A percentile compares a stretch with the other conserved stretches of the same genome.
phyloP scores from a whole-genome alignment of 2,888 invertebrate genomes.

The Gasteruption jaculator region DNA sequence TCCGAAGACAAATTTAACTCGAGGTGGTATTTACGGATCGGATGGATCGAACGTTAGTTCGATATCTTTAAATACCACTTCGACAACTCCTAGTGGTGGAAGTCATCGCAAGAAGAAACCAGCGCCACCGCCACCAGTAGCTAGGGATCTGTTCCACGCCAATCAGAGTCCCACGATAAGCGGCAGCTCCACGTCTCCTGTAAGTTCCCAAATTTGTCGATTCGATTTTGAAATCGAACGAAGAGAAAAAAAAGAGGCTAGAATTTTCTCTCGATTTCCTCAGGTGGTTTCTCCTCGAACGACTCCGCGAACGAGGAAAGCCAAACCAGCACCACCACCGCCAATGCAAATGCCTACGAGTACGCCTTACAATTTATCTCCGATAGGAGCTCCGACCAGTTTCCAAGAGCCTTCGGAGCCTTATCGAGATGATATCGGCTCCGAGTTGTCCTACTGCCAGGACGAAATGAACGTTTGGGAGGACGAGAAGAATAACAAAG shows the following conservation, averaged over 20 bases:
- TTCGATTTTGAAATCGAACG: no score
- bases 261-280: no score
- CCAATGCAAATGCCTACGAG: constrained; percentile 45
- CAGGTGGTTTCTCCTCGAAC: constrained; percentile 40
- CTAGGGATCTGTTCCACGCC: constrained; percentile 25
- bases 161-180: constrained; percentile 23
- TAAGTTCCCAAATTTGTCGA: no score
- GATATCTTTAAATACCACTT: constrained; percentile 48
- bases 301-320: constrained; percentile 59
- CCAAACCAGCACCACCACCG: constrained; percentile 65
- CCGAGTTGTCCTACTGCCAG: no score
- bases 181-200: constrained; percentile 4
- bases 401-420: constrained; percentile 28
- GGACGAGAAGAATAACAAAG: constrained; percentile 58
- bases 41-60: constrained; percentile 50
- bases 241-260: no score
- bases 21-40: constrained; percentile 44
- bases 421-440: constrained; percentile 19
- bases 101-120: constrained; percentile 62
- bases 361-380: constrained; percentile 26
- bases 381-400: constrained; percentile 16
- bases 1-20: constrained; percentile 36
- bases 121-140: constrained; percentile 65
- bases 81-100: constrained; percentile 53
- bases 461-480: constrained; percentile 45